Evolutionary conservation across 2,113 vertebrate genomes (phyloP).

Genomic region (Pluvianellus socialis): DNA sequence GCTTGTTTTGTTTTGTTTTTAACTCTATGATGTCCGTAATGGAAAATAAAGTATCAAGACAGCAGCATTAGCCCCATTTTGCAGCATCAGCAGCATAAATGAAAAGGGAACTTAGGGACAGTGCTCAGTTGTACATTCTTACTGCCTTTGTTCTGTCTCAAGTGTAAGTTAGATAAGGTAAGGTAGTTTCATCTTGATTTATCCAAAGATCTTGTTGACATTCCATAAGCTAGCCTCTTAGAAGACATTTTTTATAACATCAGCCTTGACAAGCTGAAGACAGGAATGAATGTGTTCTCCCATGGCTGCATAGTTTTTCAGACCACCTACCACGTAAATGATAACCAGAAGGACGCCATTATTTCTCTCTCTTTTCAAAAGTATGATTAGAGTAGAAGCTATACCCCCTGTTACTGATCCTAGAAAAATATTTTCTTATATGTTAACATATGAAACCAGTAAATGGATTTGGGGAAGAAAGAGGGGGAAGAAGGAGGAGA

Average conservation of each 20-base stretch:
- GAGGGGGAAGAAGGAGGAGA: background rate
- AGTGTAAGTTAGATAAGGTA: background rate
- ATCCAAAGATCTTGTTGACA: background rate
- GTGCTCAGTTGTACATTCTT: background rate
- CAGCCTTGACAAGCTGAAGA: background rate
- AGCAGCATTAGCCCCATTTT: background rate
- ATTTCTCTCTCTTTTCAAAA: background rate
- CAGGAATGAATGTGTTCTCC: background rate
- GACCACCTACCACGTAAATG: background rate
- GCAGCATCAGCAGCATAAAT: background rate
- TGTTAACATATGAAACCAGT: background rate
- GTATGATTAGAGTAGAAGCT: background rate
- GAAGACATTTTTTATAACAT: background rate
- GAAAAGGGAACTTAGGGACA: background rate
- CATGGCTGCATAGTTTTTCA: background rate
- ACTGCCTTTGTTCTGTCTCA: background rate
- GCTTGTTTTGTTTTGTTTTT: background rate
- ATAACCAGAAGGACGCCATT: background rate
- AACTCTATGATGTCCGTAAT: background rate
- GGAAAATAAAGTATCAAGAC: background rate
- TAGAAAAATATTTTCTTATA: background rate
- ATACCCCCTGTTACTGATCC: background rate
- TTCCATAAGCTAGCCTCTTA: background rate
- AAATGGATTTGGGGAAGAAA: background rate
- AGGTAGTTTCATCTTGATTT: background rate